A percentile compares a stretch with the other conserved stretches of the same genome.
Conservation (phyloP, 2,113 vertebrate species). For the Proteles cristata region DNA sequence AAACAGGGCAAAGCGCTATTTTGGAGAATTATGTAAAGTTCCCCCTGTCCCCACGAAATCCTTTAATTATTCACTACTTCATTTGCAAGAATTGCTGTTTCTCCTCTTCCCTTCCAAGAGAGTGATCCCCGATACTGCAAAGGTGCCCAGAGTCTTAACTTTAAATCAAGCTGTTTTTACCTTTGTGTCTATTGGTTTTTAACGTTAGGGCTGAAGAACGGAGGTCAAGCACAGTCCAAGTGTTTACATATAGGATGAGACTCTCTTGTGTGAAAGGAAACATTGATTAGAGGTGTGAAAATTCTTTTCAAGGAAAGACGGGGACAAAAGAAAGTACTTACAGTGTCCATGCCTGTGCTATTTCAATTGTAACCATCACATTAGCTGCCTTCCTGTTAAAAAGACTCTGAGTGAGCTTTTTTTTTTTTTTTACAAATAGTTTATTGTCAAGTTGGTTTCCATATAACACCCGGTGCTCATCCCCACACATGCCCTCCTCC, state of each 20-base stretch:
- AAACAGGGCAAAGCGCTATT: conserved; percentile 32
- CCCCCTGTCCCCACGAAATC: conserved; percentile 24
- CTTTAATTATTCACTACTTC: neutral
- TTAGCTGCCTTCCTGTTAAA: conserved; percentile 40
- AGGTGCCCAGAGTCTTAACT: conserved; percentile 60
- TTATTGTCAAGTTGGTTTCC: too few species aligned
- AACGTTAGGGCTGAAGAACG: conserved; percentile 51
- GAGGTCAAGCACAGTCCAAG: conserved; percentile 68
- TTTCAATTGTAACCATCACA: conserved; percentile 62
- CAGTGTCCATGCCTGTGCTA: neutral
- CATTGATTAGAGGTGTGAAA: conserved; percentile 65
- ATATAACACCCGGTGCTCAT: too few species aligned
- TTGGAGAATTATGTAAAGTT: conserved; percentile 61
- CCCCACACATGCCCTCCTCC: too few species aligned
- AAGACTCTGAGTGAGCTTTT: neutral
- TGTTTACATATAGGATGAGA: conserved; percentile 64
- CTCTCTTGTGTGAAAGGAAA: conserved; percentile 64
- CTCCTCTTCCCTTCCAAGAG: conserved; percentile 36
- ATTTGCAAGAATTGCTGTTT: conserved; percentile 43
- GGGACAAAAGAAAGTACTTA: conserved; percentile 71
- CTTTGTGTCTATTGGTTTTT: conserved; percentile 40
- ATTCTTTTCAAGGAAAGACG: conserved; percentile 47
- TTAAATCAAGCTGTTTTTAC: conserved; percentile 45
- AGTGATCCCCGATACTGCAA: neutral
- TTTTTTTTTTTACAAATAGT: too few species aligned